A percentile compares a stretch with the other conserved stretches of the same genome.
Conservation (phyloP, 2,113 vertebrate species). For the Dicrurus megarhynchus region DNA sequence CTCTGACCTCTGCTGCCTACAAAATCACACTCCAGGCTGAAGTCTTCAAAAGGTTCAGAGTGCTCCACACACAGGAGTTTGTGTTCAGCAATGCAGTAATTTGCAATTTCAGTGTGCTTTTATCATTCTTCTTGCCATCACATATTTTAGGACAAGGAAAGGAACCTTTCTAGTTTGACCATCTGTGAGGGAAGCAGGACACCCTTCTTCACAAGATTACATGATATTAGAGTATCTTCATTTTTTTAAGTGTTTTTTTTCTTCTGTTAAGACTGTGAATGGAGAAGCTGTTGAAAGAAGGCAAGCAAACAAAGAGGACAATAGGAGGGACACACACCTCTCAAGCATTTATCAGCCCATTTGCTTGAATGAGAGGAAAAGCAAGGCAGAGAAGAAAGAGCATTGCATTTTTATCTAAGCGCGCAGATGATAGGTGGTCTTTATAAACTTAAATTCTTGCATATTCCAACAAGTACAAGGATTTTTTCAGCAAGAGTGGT, state of each 20-base stretch:
- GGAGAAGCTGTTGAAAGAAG: neutral
- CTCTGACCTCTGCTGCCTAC: neutral
- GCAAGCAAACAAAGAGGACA: neutral
- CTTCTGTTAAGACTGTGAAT: neutral
- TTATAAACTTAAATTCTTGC: neutral
- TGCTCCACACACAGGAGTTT: neutral
- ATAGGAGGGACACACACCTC: neutral
- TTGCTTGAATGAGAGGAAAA: neutral
- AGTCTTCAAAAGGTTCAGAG: neutral
- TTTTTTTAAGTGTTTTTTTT: neutral
- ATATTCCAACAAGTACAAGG: neutral
- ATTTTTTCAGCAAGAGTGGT: neutral
- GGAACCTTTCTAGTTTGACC: neutral
- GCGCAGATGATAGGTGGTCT: neutral
- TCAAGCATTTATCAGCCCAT: neutral
- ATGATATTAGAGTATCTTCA: neutral
- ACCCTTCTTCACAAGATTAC: neutral
- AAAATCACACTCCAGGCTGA: neutral
- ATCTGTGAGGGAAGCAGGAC: neutral
- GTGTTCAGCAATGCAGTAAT: neutral
- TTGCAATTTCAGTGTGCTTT: neutral
- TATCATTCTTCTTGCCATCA: neutral
- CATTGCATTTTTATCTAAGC: neutral
- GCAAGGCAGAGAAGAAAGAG: neutral
- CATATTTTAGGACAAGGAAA: neutral